These are phyloP conservation scores for Mormyrops attenuatus DNA, from an alignment of 2,797 vertebrate genomes.

Conservation along the genomic window DNA sequence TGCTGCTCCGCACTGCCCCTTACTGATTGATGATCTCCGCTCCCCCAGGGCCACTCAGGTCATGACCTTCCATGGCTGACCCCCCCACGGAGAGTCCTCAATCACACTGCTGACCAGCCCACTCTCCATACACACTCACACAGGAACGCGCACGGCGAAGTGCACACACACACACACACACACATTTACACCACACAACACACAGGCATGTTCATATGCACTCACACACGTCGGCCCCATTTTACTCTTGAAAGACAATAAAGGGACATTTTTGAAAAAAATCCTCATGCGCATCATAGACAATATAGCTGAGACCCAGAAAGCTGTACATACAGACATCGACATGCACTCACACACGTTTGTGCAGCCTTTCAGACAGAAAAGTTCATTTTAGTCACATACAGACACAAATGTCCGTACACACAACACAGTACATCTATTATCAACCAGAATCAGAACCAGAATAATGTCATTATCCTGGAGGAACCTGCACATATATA, in stretches of 20 bases:
- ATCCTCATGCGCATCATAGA: neutral
- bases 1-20: conserved; percentile 62
- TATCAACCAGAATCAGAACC: neutral
- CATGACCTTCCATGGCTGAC: conserved; percentile 66
- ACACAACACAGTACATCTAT: neutral
- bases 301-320: neutral
- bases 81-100: conserved; percentile 49
- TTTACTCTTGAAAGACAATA: neutral
- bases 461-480: neutral
- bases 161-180: conserved; percentile 24
- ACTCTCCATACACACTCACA: conserved; percentile 11
- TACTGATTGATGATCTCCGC: conserved; percentile 73
- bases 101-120: conserved; percentile 15
- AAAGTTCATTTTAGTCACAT: neutral
- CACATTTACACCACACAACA: conserved; percentile 21
- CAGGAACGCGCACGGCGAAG: neutral
- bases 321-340: neutral
- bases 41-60: conserved; percentile 66
- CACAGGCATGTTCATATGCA: conserved; percentile 18
- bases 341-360: neutral
- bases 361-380: neutral
- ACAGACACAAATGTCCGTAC: neutral
- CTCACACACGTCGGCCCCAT: conserved; percentile 5
- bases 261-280: neutral
- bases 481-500: neutral